Evolutionary conservation across 2,797 vertebrate species (phyloP).

Genomic region (Anas bahamensis): DNA sequence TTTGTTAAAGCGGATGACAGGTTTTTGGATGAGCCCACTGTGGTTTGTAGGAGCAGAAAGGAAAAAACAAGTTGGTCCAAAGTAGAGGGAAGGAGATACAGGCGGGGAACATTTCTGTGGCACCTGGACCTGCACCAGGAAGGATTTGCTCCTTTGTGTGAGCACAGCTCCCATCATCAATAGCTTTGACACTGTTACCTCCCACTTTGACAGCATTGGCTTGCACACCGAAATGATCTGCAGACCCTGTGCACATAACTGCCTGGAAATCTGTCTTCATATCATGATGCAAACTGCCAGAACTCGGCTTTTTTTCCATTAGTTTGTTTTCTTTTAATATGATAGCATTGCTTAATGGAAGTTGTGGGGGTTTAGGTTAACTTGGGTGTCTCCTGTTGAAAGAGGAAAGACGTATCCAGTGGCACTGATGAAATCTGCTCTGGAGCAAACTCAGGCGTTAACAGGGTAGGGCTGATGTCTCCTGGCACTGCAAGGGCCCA

Average conservation of each 20-base stretch:
- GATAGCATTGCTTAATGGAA: background rate
- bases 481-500: background rate
- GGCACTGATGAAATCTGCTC: background rate
- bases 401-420: background rate
- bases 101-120: constrained; percentile 13
- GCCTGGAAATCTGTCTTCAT: constrained; percentile 24
- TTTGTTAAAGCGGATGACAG: constrained; percentile 49
- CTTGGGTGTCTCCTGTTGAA: constrained; percentile 9
- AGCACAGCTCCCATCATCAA: background rate
- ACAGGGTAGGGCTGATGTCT: background rate
- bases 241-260: background rate
- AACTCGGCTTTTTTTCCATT: background rate
- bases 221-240: constrained; percentile 11
- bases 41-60: background rate
- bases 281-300: background rate
- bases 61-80: constrained; percentile 22
- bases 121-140: constrained; percentile 19
- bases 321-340: constrained; percentile 42
- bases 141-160: constrained; percentile 9
- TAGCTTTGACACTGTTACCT: background rate
- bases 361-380: background rate
- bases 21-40: constrained; percentile 28
- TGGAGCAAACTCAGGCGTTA: constrained; percentile 1
- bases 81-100: background rate
- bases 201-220: constrained; percentile 27